Conservation (phyloP, 2,888 invertebrate genomes). For the Andricus curvator region DNA sequence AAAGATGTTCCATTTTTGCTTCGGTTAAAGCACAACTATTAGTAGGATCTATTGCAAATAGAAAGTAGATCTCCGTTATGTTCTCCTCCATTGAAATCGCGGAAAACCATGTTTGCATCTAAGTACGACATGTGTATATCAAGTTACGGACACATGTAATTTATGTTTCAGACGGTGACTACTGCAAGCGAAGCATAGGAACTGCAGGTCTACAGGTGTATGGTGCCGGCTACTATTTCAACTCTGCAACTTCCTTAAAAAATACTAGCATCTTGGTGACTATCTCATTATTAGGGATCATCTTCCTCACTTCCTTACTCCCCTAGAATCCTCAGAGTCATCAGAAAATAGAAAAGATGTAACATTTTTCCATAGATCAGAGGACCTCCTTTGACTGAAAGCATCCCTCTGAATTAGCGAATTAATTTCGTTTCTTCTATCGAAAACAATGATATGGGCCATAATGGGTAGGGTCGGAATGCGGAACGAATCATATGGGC, state of each 20-base stretch:
- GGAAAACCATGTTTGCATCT: not conserved
- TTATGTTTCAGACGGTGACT: conserved; percentile 84
- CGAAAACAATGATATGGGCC: conserved; percentile 31
- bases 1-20: not conserved
- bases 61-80: conserved; percentile 3
- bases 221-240: conserved; percentile 88
- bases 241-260: conserved; percentile 69
- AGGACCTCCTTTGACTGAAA: not conserved
- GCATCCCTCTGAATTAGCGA: not conserved
- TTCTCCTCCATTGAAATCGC: not conserved
- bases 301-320: not conserved
- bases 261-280: not conserved
- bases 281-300: not conserved
- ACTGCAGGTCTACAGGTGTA: conserved; percentile 92
- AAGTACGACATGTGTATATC: conserved; percentile 17
- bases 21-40: no score
- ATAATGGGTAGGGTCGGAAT: conserved; percentile 42
- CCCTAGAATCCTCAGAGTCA: not conserved
- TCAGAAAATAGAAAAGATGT: not conserved
- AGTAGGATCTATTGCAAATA: not conserved
- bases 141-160: conserved; percentile 2
- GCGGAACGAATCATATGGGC: conserved; percentile 41
- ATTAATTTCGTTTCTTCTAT: not conserved
- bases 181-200: conserved; percentile 93
- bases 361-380: not conserved